Evolutionary conservation across 2,797 vertebrate species (phyloP), one percentile per base, ranked within the genome.

Genomic region (Lepus townsendii): DNA sequence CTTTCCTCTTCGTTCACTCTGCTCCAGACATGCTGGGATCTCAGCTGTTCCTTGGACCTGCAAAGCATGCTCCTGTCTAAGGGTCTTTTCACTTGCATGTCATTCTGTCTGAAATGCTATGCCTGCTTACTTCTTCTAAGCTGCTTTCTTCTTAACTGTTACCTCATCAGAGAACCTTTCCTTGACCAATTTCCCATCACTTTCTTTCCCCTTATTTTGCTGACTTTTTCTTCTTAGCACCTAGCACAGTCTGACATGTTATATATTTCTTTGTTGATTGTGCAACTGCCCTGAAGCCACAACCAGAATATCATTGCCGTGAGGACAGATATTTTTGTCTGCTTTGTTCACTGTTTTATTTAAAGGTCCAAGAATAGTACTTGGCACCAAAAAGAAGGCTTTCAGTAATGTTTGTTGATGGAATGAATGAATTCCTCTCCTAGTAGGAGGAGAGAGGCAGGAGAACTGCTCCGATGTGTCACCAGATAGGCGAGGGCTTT

Each of bases 341-440:
- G 32, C 30, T 85, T 90, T 94, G 30, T 69, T 88, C 35, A 78
- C 27, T 92, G 20, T 8, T 96, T 95, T 85, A 75, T 65, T 24
- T 79, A 79, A 3, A 88, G 60, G 75, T 75, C 19, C 73, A 77
- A 91, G 8, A 90, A 90, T 11, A 87, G 7, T 87, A 35, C 14
- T 52, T 90, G 73, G 26, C 22, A 87, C n/a, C 54, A 57, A 57
- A 87, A 13, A 90, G 75, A 26, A 86, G 47, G 16, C 24, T 89
- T 68, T 94, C 76, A 93, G 38, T 76, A 94, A 79, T 91, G 26
- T 83, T 93, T 94, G 24, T 75, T 71, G 77, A 76, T 83, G 66
- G 8, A 80, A 75, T 94, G 50, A 85, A 68, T 92, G 7, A 79
- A 88, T 92, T 75, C 17, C 54, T 93, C 20, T 79, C n/a, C 11